Evolutionary conservation across 2,113 vertebrate species (phyloP).

Genomic region (Chinchilla lanigera): DNA sequence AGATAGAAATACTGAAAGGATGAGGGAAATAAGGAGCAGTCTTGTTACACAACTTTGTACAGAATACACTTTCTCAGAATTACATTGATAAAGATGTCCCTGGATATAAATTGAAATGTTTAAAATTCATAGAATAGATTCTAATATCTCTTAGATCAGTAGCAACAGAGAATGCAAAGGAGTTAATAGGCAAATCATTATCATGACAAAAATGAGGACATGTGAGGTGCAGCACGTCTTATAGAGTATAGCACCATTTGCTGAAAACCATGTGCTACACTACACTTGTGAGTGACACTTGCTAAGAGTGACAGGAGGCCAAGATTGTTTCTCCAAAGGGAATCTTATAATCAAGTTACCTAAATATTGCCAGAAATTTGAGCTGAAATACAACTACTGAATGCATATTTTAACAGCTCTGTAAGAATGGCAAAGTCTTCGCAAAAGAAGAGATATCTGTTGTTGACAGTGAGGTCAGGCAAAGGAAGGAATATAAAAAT

Average conservation of each 20-base stretch:
- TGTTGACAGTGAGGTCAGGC: background rate
- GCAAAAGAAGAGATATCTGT: background rate
- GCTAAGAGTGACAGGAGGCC: background rate
- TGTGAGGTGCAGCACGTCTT: accelerated
- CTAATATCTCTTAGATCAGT: background rate
- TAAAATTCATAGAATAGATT: background rate
- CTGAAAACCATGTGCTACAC: accelerated
- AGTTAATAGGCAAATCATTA: background rate
- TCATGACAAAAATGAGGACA: background rate
- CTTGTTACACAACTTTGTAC: background rate
- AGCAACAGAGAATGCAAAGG: background rate
- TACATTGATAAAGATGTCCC: background rate
- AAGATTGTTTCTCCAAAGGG: background rate
- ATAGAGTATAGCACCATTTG: accelerated
- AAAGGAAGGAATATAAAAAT: background rate
- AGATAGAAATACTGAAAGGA: background rate
- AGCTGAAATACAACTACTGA: background rate
- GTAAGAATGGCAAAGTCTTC: background rate
- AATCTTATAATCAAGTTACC: background rate
- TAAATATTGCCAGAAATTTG: background rate
- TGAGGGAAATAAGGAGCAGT: background rate
- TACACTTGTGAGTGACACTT: background rate
- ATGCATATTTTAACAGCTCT: background rate
- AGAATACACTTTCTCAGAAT: background rate
- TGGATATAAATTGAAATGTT: background rate